Base-by-base conservation (phyloP, 92 coral and sea anemone species). In the Siderastrea siderea region DNA sequence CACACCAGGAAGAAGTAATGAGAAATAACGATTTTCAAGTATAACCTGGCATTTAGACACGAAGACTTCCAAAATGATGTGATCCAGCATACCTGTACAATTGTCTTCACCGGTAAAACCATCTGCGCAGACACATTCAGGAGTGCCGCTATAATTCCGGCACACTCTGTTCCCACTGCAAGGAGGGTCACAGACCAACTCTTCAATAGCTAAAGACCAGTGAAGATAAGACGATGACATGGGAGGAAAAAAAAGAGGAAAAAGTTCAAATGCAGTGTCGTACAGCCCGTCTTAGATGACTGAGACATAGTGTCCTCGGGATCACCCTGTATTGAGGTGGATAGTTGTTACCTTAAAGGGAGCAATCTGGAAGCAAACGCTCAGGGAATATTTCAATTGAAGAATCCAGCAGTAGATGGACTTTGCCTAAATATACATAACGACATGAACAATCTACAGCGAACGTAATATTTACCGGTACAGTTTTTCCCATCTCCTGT, bases 401-500 rank as follows among this genome's bases (percentile, higher is more conserved):
- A 26, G 38, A 26, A 26, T 26, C 38, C 38, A 26, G 38, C 38
- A 26, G 38, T 26, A 26, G 38, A 26, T 26, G 38, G 38, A 26
- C 38, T 26, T 26, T 26, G 38, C 38, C 38, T 26, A 26, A 26
- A 26, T 26, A 26, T 26, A 0, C 38, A 26, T 26, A 26, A 26
- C 0, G 38, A 26, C 38, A 26, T 26, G 38, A 26, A 26, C 38
- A 26, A 26, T 26, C 38, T 26, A 26, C 0, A 7, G 10, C 2
- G 4, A 1, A 44, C 26, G 38, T 2, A 5, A 14, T 12, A 14
- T 4, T 73, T 50, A 91, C 94, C 91, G 1, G 85, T n/a, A 53
- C 94, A 91, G 9, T 13, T 77, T 54, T 47, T 79, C 44, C 93
- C 93, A 80, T 85, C 55, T 80, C 93, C 93, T 65, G 44, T 6